phyloP scores from a whole-genome alignment of 2,113 vertebrate genomes.

The Ammodramus savannarum region DNA sequence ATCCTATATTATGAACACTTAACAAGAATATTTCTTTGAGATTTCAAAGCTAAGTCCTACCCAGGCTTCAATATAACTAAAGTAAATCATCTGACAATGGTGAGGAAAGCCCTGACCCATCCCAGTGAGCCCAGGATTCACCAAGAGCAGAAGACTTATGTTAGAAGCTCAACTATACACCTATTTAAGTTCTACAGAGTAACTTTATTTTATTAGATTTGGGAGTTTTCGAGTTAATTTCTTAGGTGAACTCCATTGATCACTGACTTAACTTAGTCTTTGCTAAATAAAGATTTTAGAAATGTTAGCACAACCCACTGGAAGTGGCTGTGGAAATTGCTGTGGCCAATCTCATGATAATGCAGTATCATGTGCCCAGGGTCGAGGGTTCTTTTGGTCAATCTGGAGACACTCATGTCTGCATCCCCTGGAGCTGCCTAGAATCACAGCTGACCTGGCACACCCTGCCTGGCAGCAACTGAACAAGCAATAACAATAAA shows the following conservation, averaged over 20 bases:
- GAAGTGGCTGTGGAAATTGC: background rate
- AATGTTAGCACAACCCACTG: background rate
- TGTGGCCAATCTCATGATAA: background rate
- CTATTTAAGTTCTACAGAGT: background rate
- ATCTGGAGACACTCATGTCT: background rate
- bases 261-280: background rate
- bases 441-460: background rate
- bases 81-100: background rate
- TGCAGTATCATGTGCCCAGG: background rate
- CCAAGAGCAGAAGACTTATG: background rate
- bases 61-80: background rate
- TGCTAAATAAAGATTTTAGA: background rate
- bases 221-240: background rate
- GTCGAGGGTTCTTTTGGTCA: background rate
- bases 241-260: background rate
- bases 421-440: background rate
- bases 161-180: background rate
- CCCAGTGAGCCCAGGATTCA: background rate
- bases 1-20: background rate
- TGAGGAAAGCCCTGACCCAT: background rate
- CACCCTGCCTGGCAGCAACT: background rate
- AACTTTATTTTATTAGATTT: background rate
- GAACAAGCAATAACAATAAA: background rate
- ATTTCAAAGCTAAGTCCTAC: background rate
- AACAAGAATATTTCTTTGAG: background rate